These are phyloP conservation scores for Drosophila santomea DNA, from an alignment of 1,140 invertebrate species.

Conservation along the genomic window DNA sequence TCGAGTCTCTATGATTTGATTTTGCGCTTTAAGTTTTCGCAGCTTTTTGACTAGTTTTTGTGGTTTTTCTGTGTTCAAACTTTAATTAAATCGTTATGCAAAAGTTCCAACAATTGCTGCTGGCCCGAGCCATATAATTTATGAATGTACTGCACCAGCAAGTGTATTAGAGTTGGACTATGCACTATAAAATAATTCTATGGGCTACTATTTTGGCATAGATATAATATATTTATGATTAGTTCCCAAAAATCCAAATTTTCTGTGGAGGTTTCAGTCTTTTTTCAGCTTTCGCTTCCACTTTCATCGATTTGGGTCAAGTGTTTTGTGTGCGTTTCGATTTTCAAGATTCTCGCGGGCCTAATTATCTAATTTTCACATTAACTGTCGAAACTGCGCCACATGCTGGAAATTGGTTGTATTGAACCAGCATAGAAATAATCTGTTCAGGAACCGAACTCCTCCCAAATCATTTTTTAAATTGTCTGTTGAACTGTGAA, in stretches of 20 bases:
- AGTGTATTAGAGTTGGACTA: constrained; percentile 46
- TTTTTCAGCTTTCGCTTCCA: neutral
- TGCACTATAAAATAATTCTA: too few species aligned
- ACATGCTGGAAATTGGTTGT: constrained; percentile 20
- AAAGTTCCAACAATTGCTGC: constrained; percentile 74
- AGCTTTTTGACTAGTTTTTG: constrained; percentile 51
- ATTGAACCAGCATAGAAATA: neutral
- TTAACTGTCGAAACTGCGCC: constrained; percentile 70
- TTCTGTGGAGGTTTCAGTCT: neutral
- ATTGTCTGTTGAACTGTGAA: constrained; percentile 30
- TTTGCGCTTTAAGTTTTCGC: constrained; percentile 72
- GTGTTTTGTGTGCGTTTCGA: constrained; percentile 47
- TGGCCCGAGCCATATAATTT: constrained; percentile 63
- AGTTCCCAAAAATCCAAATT: neutral
- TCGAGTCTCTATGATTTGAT: constrained; percentile 39
- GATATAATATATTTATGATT: neutral
- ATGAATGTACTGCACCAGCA: constrained; percentile 66
- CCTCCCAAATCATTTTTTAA: neutral
- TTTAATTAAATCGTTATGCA: constrained; percentile 81
- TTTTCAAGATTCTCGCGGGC: constrained; percentile 45
- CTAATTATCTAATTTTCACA: constrained; percentile 76
- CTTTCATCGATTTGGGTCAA: constrained; percentile 55
- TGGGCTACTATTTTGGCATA: too few species aligned
- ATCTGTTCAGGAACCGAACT: constrained; percentile 1
- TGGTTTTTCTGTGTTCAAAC: constrained; percentile 38